These are phyloP conservation scores for Aspidoscelis tigris DNA, from an alignment of 2,113 vertebrate genomes.

Conservation along the genomic window DNA sequence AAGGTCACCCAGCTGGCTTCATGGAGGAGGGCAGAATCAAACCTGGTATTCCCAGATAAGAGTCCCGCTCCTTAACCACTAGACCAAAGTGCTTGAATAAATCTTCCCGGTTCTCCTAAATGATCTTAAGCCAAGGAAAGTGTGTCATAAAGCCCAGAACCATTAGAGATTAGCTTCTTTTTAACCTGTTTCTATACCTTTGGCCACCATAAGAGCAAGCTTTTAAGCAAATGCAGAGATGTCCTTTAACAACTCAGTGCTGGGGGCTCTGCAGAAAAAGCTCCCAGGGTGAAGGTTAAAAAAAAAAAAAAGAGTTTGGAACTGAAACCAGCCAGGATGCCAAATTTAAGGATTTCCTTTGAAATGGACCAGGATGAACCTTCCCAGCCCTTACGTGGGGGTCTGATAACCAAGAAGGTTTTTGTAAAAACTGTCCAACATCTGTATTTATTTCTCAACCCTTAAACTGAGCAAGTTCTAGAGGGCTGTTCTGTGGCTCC, in stretches of 20 bases:
- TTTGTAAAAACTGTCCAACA: neutral
- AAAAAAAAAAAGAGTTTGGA: neutral
- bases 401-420: neutral
- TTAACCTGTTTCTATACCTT: neutral
- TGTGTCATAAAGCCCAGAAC: too few species aligned
- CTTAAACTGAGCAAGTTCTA: neutral
- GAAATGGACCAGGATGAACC: neutral
- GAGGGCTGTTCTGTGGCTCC: neutral
- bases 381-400: neutral
- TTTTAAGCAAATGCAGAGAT: neutral
- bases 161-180: too few species aligned
- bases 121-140: too few species aligned
- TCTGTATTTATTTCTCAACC: slow-evolving; percentile 10
- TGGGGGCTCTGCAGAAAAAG: too few species aligned
- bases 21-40: too few species aligned
- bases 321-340: too few species aligned
- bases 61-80: too few species aligned
- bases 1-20: too few species aligned
- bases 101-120: too few species aligned
- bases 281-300: too few species aligned
- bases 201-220: neutral
- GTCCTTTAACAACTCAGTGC: neutral
- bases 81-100: too few species aligned
- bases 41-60: too few species aligned
- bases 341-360: neutral